These are phyloP conservation scores for Nasua narica DNA, from an alignment of 2,797 vertebrate species.

Conservation along the genomic window DNA sequence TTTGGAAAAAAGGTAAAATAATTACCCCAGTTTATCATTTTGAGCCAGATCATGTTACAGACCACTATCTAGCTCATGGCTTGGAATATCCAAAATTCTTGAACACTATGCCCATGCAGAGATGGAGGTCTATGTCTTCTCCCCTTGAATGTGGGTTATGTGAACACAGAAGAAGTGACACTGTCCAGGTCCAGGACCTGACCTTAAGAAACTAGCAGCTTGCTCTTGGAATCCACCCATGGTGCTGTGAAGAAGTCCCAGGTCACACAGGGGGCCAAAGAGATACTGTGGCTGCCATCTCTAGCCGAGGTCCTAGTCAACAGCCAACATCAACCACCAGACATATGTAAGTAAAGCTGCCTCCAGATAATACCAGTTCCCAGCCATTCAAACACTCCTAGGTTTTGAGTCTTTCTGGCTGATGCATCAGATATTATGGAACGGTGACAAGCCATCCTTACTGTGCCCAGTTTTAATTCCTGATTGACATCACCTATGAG, in stretches of 20 bases:
- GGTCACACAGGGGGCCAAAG: neutral
- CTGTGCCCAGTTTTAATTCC: neutral
- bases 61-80: neutral
- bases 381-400: neutral
- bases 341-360: neutral
- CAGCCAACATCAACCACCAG: neutral
- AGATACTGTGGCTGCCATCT: neutral
- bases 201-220: neutral
- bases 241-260: neutral
- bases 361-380: neutral
- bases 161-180: neutral
- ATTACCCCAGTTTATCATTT: neutral
- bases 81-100: neutral
- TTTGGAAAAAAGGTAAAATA: neutral
- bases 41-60: neutral
- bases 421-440: neutral
- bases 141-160: neutral
- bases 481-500: neutral
- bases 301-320: neutral
- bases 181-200: neutral
- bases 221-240: neutral
- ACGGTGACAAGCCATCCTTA: neutral
- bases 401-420: neutral
- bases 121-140: neutral
- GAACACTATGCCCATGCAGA: neutral